Percentiles rank a stretch among this genome's conserved stretches.
Conservation (phyloP, 1,140 invertebrate species). For the Reticulitermes speratus region DNA sequence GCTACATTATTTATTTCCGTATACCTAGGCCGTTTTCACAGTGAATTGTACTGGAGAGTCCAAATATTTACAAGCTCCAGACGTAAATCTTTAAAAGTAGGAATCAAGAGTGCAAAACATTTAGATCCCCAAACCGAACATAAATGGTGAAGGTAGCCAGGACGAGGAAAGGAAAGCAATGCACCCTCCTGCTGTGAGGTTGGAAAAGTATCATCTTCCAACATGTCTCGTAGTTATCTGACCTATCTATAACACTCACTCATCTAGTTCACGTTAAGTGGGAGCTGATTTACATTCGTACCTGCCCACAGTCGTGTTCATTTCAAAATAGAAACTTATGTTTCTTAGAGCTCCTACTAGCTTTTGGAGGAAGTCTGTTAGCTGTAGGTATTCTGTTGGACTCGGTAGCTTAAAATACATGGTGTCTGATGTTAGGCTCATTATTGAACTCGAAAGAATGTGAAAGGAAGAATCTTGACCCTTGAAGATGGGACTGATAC, state of each 20-base stretch:
- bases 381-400: too few relatives aligned
- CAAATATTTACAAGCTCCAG: neutral
- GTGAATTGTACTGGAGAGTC: neutral
- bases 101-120: neutral
- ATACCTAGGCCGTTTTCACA: neutral
- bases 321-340: neutral
- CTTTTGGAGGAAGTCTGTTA: too few relatives aligned
- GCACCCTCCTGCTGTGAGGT: neutral
- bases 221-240: neutral
- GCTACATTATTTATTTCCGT: neutral
- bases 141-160: neutral
- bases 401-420: too few relatives aligned
- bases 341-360: neutral
- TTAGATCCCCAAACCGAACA: slow-evolving; percentile 5
- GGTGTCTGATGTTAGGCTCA: too few relatives aligned
- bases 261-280: neutral
- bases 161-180: neutral
- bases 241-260: neutral
- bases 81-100: neutral
- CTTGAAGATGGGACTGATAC: too few relatives aligned
- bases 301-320: neutral
- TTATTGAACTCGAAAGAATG: too few relatives aligned
- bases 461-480: too few relatives aligned
- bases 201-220: slow-evolving; percentile 2
- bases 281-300: neutral